These are phyloP conservation scores for Camelus bactrianus DNA, from an alignment of 2,113 vertebrate species.

Conservation along the genomic window DNA sequence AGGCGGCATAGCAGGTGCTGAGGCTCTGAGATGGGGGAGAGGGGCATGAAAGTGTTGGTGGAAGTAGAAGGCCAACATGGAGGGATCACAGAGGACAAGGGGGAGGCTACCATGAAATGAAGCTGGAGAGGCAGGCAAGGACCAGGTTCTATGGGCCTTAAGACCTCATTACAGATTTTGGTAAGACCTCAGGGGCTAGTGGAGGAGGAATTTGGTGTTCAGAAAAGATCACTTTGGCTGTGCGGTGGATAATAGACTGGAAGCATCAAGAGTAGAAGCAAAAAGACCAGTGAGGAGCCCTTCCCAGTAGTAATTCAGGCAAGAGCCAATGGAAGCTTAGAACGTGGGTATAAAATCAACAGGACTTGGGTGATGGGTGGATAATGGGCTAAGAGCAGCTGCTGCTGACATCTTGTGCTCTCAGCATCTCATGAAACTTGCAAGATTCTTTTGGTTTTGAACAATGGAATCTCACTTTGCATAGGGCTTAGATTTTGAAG, in stretches of 20 bases:
- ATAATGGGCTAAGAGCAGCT: slow-evolving; percentile 62
- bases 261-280: background rate
- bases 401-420: slow-evolving; percentile 71
- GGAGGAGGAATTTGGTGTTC: background rate
- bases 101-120: background rate
- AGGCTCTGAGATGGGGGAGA: background rate
- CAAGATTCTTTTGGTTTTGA: slow-evolving; percentile 74
- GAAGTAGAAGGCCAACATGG: background rate
- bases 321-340: slow-evolving; percentile 4
- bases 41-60: background rate
- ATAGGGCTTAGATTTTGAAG: slow-evolving; percentile 46
- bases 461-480: slow-evolving; percentile 72
- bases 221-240: background rate
- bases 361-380: slow-evolving; percentile 55
- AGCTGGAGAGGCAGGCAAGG: background rate
- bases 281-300: background rate
- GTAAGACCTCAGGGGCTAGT: background rate
- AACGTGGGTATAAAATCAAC: slow-evolving; percentile 64
- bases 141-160: background rate
- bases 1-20: slow-evolving; percentile 61
- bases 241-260: background rate
- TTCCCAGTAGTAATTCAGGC: background rate
- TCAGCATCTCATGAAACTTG: slow-evolving; percentile 71
- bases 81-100: background rate
- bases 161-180: background rate